Base-by-base conservation (phyloP, 2,797 vertebrate genomes). In the Hippoglossus hippoglossus region DNA sequence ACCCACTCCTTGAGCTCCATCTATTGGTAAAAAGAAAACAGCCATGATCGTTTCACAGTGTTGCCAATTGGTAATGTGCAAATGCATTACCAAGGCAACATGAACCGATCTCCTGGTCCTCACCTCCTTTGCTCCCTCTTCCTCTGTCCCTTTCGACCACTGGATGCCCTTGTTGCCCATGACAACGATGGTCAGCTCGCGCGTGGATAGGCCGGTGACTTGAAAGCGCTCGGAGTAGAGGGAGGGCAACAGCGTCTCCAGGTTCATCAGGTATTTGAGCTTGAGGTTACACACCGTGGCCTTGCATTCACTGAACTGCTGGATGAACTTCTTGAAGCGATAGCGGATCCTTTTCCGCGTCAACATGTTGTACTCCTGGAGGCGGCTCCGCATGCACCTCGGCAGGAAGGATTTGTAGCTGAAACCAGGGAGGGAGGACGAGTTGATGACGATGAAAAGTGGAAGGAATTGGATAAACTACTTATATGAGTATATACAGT, bases 371-470 rank as follows among this genome's bases (percentile, higher is more conserved):
- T 98, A 99, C 26, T 96, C 94, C 88, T 97, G 96, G 82, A 99
- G 97, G 84, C 94, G 96, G 51, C 92, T 93, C 65, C 93, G 93
- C 91, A 99, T 94, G 62, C 93, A 95, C 79, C 92, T 94, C 0
- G 98, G 98, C 80, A 99, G 93, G 88, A 97, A 97, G 75, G 93
- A 94, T 91, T 99, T 99, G 84, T 99, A 99, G 93, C 98, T 99
- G 82, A 65, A 78, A 70, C 22, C 7, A 25, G 8, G 19, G 46
- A 52, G 5, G 31, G 13, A 19, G 21, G 16, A 24, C 8, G 3
- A 16, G 24, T 11, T 3, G 1, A 5, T 9, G 15, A 4, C 9
- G 49, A 7, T 67, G 4, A 2, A 22, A 25, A 41, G 34, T 22
- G 55, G 61, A 59, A n/a, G 12, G 6, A 41, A 49, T 36, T 46